These are phyloP conservation scores for Corythornis cristatus DNA, from an alignment of 2,113 vertebrate genomes.

Conservation along the genomic window DNA sequence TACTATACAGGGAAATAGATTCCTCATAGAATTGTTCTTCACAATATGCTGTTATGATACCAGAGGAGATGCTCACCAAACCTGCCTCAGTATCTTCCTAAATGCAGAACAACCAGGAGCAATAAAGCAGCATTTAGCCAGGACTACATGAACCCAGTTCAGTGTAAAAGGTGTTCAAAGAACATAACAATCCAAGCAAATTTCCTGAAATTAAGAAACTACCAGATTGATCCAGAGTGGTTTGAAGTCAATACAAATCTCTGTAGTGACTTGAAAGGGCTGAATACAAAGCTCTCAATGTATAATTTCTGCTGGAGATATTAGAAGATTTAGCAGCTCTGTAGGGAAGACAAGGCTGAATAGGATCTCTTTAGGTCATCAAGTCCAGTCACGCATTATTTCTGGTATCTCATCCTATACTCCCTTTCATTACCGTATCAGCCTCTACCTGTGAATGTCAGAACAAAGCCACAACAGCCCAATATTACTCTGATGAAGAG, in stretches of 20 bases:
- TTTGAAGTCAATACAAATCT: slow-evolving; percentile 10
- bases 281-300: not conserved
- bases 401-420: not conserved
- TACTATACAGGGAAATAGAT: not conserved
- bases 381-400: not conserved
- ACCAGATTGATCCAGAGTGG: not conserved
- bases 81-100: not conserved
- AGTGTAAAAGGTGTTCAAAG: not conserved
- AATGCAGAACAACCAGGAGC: not conserved
- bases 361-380: not conserved
- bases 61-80: not conserved
- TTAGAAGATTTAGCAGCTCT: slow-evolving; percentile 1
- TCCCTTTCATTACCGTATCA: not conserved
- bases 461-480: not conserved
- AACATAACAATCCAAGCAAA: not conserved
- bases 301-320: not conserved
- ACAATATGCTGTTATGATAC: not conserved
- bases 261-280: not conserved
- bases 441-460: not conserved
- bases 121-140: not conserved
- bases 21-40: not conserved
- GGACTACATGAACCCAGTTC: not conserved
- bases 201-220: not conserved
- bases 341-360: not conserved
- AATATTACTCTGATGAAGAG: not conserved